Base-by-base conservation (phyloP, 2,113 vertebrate genomes). In the Etia nguti region DNA sequence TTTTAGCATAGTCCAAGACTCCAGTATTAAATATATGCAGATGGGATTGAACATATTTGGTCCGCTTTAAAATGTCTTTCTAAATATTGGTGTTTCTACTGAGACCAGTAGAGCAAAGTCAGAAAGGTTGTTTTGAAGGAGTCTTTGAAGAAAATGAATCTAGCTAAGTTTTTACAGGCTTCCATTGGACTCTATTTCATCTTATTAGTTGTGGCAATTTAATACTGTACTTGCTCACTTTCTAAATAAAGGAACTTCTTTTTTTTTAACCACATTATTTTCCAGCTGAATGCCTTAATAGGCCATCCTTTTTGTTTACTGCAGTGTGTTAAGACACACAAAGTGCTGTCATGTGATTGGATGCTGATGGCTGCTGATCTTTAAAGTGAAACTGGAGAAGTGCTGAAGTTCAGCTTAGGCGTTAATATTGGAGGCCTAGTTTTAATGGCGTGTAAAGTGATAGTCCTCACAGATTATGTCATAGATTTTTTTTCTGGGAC, bases 401-500 rank as follows among this genome's bases (percentile, higher is more conserved):
- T 60, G 81, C 60, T 91, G 46, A 94, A 90, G 82, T 90, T 92
- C 81, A 88, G 20, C 60, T 41, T 9, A 60, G 75, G 86, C 10
- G 55, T 90, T 89, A 84, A 91, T 70, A 86, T 91, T 31, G 29
- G 68, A 83, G 86, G 36, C 81, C 85, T 87, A 38, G 29, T 73
- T 93, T 92, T 94, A 94, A 91, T 89, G 87, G 75, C 20, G 81
- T 89, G 93, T 93, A 91, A 94, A 94, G 87, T 79, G 92, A 95
- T 93, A 84, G 87, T 87, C 82, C 82, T 87, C 43, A 8, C 75
- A 75, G 54, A 84, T 95, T 91, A 94, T 93, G 94, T 87, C 92
- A 93, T 88, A 38, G 85, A 22, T 52, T 31, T 73, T 84, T 88
- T 93, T 90, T 94, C 87, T 89, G 90, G 89, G 87, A 65, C 90